Percentiles rank a stretch among this genome's conserved stretches.
Evolutionary conservation across 2,797 vertebrate species (phyloP).

Genomic region (Crypturellus tataupa): DNA sequence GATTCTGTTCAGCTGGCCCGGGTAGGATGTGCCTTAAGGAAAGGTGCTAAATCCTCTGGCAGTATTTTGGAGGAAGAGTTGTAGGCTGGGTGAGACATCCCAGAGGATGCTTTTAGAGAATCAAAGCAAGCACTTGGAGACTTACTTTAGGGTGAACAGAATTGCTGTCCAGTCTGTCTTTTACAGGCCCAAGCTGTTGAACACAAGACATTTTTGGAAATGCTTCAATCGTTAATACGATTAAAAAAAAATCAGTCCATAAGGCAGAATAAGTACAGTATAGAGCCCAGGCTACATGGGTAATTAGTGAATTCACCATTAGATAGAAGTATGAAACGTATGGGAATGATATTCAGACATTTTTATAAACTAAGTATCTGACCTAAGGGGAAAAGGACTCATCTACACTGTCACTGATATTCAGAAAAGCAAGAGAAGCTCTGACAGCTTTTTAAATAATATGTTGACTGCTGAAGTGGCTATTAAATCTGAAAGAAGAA

Average conservation of each 20-base stretch:
- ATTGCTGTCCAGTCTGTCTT: background rate
- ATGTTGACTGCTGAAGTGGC: too few relatives aligned
- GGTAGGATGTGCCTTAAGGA: background rate
- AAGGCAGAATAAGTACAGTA: too few relatives aligned
- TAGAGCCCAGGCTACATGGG: background rate
- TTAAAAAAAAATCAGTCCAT: too few relatives aligned
- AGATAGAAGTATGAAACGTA: background rate
- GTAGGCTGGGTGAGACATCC: too few relatives aligned
- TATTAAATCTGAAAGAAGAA: too few relatives aligned
- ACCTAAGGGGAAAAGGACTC: background rate
- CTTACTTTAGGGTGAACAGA: background rate
- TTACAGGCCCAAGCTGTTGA: background rate
- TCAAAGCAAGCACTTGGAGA: background rate
- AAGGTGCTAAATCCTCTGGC: background rate
- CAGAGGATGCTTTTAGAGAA: background rate
- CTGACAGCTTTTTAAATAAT: too few relatives aligned
- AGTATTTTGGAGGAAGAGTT: background rate
- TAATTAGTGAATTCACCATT: background rate
- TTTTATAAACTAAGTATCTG: background rate
- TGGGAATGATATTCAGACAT: background rate
- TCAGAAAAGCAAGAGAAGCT: background rate
- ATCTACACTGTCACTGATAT: background rate
- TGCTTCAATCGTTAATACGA: too few relatives aligned
- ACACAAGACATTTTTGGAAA: too few relatives aligned
- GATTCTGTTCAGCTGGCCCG: background rate